Conservation (phyloP, 23 tunicate species). For the Aplidium turbinatum region DNA sequence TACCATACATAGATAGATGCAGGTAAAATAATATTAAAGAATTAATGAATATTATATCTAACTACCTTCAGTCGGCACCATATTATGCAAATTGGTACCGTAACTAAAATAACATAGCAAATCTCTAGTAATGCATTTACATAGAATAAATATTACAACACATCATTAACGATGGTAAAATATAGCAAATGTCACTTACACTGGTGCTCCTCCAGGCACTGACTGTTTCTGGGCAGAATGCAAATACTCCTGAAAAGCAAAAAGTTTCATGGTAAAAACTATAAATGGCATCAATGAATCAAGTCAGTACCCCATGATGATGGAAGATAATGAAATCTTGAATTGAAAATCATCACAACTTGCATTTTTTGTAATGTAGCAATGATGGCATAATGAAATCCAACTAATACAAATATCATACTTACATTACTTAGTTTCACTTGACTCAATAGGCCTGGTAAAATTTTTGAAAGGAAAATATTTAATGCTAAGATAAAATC, state of each 20-base stretch:
- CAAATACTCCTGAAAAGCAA: conserved; percentile 30
- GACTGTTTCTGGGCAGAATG: background rate
- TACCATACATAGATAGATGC: too few species aligned
- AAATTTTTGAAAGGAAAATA: too few species aligned
- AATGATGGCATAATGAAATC: background rate
- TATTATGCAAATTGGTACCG: too few species aligned
- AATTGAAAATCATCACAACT: background rate
- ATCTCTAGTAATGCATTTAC: background rate
- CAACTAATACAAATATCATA: too few species aligned
- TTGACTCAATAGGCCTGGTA: too few species aligned
- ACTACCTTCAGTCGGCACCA: too few species aligned
- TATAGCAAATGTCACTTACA: conserved; percentile 10
- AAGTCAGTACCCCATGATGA: too few species aligned
- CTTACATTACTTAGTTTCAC: too few species aligned
- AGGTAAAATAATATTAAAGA: too few species aligned
- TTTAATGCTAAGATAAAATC: too few species aligned
- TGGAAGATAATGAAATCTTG: background rate
- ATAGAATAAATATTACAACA: background rate
- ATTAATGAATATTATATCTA: too few species aligned
- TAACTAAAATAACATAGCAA: background rate
- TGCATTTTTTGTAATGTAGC: background rate
- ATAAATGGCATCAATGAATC: background rate
- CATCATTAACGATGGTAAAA: background rate
- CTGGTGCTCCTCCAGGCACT: background rate
- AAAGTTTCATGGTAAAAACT: background rate